phyloP scores from a whole-genome alignment of 2,113 vertebrate genomes.

The Callipepla squamata region DNA sequence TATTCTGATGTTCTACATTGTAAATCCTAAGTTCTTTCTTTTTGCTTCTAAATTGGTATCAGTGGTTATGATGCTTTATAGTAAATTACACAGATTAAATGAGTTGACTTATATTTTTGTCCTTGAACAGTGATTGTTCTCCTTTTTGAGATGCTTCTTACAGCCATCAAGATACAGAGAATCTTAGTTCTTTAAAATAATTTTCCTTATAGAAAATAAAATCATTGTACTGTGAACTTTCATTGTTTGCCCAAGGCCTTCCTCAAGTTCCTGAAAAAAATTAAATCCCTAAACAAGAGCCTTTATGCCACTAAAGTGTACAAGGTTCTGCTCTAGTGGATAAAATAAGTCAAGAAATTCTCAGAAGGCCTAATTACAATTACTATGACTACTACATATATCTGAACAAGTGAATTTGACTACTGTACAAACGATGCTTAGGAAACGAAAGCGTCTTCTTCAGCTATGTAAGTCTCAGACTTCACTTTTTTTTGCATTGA shows the following conservation, averaged over 20 bases:
- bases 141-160: not conserved
- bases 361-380: conserved; percentile 30
- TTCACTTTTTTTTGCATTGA: not conserved
- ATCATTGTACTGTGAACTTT: conserved; percentile 3
- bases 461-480: not conserved
- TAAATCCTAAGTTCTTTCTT: not conserved
- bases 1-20: not conserved
- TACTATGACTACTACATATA: not conserved
- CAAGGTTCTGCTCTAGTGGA: conserved; percentile 51
- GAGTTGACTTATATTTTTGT: not conserved
- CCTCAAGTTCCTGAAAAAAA: conserved; percentile 50
- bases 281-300: conserved; percentile 48
- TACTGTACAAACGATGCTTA: not conserved
- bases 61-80: not conserved
- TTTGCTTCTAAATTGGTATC: not conserved
- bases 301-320: conserved; percentile 28
- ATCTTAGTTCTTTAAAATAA: not conserved
- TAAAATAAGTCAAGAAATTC: conserved; percentile 50
- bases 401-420: not conserved
- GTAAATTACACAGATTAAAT: not conserved
- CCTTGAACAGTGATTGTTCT: not conserved
- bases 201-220: not conserved
- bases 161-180: not conserved
- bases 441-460: not conserved
- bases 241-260: conserved; percentile 40